A percentile compares a stretch with the other conserved stretches of the same genome.
Evolutionary conservation across 2,113 vertebrate genomes (phyloP).

Genomic region (Neodon shergylaensis): DNA sequence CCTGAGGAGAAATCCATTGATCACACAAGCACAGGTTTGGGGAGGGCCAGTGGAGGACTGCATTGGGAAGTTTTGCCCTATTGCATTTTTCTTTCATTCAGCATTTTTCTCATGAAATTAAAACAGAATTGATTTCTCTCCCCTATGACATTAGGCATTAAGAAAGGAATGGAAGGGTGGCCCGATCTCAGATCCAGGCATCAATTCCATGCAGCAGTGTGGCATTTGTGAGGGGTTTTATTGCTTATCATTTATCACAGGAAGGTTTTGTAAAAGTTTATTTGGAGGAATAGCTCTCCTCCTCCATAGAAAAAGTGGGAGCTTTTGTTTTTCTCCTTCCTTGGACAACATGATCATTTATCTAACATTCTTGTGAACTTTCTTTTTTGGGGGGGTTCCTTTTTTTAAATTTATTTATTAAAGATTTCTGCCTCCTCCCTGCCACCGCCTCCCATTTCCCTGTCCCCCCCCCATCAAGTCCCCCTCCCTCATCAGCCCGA

Average conservation of each 20-base stretch:
- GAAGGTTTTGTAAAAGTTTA: conserved; percentile 22
- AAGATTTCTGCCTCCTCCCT: no score
- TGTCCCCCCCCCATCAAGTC: no score
- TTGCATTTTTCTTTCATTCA: conserved; percentile 63
- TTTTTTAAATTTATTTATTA: no score
- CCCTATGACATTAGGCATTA: conserved; percentile 35
- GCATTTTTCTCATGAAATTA: conserved; percentile 70
- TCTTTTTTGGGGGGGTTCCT: no score
- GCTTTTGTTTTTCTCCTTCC: conserved; percentile 15
- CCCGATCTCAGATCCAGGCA: neutral
- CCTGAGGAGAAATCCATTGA: conserved; percentile 8
- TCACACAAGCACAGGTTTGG: conserved; percentile 34
- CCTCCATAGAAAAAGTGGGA: neutral
- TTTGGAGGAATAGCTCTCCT: neutral
- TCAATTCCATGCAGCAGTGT: conserved; percentile 5
- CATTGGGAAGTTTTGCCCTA: conserved; percentile 11
- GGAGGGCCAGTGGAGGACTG: neutral
- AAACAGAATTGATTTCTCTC: conserved; percentile 70
- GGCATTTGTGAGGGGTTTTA: neutral
- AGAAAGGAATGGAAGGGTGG: conserved; percentile 28
- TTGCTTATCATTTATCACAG: neutral
- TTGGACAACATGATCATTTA: conserved; percentile 31
- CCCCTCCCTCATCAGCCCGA: no score
- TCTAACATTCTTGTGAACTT: neutral
- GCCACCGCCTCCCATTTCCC: no score